These are phyloP conservation scores for Chiroxiphia lanceolata DNA, from an alignment of 2,797 vertebrate species.

Conservation along the genomic window DNA sequence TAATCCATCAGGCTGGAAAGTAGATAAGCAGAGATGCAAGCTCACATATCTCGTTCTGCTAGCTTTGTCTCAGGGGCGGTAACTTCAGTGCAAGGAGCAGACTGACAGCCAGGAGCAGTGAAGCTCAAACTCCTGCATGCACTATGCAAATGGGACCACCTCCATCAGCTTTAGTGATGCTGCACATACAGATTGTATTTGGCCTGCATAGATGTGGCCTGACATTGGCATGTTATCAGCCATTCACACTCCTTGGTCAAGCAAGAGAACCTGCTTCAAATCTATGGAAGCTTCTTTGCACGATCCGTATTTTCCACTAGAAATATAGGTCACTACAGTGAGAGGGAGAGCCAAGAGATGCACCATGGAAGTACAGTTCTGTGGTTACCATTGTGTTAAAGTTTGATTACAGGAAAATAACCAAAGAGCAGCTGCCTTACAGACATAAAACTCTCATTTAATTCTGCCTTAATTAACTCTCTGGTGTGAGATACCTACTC, in stretches of 20 bases:
- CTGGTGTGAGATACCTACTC: neutral
- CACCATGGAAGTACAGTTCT: rapidly evolving
- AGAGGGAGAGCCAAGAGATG: neutral
- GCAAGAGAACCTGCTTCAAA: neutral
- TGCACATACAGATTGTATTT: neutral
- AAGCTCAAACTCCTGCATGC: neutral
- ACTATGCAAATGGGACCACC: neutral
- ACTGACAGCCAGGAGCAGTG: neutral
- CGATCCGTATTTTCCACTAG: neutral
- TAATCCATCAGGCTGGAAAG: neutral
- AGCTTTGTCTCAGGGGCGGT: neutral
- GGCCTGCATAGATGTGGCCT: neutral
- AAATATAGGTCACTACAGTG: rapidly evolving
- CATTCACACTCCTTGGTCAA: neutral
- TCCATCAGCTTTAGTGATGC: neutral
- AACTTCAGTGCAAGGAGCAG: neutral
- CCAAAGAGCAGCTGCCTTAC: neutral
- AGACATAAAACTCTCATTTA: neutral
- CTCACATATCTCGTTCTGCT: neutral
- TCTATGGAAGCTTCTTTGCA: neutral
- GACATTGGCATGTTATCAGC: neutral
- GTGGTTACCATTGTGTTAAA: neutral
- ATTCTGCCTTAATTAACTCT: neutral
- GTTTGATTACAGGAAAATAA: neutral
- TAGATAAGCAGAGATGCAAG: neutral